Evolutionary conservation across 35 echinoderm and acorn worm genomes (phyloP).

Genomic region (Diadema setosum): DNA sequence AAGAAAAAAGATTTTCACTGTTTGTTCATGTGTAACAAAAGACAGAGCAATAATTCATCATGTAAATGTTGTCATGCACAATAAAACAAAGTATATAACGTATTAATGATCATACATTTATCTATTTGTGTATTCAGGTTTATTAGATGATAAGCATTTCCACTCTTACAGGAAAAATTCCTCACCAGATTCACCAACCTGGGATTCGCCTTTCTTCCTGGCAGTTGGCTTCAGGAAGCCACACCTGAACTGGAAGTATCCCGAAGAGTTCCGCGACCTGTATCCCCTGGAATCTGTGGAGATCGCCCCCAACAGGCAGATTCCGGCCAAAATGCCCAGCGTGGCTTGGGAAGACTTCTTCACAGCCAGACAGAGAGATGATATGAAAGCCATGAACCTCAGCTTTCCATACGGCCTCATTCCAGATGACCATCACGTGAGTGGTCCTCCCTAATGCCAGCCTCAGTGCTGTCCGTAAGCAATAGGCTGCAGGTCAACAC

Average conservation of each 20-base stretch:
- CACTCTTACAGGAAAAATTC: constrained; percentile 34
- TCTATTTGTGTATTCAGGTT: too few relatives aligned
- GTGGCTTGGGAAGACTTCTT: constrained; percentile 74
- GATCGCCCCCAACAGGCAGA: constrained; percentile 45
- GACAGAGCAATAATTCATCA: too few relatives aligned
- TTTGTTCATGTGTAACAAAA: too few relatives aligned
- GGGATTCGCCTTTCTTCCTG: constrained; percentile 82
- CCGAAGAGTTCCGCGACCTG: constrained; percentile 51
- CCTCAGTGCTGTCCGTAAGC: too few relatives aligned
- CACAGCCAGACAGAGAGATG: constrained; percentile 52
- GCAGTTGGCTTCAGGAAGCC: constrained; percentile 89
- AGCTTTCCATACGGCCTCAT: constrained; percentile 83
- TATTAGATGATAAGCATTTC: too few relatives aligned
- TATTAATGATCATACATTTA: too few relatives aligned
- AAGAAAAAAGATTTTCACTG: too few relatives aligned
- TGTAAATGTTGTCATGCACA: too few relatives aligned
- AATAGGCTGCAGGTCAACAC: too few relatives aligned
- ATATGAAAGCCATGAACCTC: constrained; percentile 65
- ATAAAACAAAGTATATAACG: too few relatives aligned
- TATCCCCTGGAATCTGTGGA: constrained; percentile 57
- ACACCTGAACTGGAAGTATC: constrained; percentile 75
- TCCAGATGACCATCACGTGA: constrained; percentile 71
- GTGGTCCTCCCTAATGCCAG: too few relatives aligned
- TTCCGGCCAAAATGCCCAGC: constrained; percentile 12
- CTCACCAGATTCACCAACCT: too few relatives aligned